Conservation (phyloP, 2,113 vertebrate genomes). For the Forbesichthys papilliferus region DNA sequence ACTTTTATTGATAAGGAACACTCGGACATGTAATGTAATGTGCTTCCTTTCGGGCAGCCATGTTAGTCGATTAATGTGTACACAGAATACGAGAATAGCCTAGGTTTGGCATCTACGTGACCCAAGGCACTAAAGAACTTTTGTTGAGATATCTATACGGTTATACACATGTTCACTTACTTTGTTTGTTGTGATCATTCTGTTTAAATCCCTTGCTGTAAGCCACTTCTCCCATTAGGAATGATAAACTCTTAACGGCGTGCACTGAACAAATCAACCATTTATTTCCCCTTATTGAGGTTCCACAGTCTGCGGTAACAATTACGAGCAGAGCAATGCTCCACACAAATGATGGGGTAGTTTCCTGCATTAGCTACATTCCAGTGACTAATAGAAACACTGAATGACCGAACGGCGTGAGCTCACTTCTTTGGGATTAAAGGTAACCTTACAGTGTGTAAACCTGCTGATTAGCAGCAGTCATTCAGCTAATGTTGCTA, state of each 20-base stretch:
- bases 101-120: not conserved
- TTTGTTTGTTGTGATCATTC: not conserved
- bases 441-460: conserved; percentile 56
- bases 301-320: conserved; percentile 25
- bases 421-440: conserved; percentile 38
- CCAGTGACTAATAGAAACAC: conserved; percentile 41
- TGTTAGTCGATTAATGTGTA: not conserved
- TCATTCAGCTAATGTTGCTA: conserved; percentile 51
- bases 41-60: not conserved
- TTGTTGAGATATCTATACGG: not conserved
- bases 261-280: conserved; percentile 3
- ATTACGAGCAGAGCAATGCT: conserved; percentile 38
- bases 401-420: conserved; percentile 44
- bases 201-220: not conserved
- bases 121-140: not conserved
- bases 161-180: not conserved
- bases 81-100: too few species aligned
- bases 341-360: conserved; percentile 48
- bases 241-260: not conserved
- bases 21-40: not conserved
- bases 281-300: conserved; percentile 35
- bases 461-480: conserved; percentile 51
- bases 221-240: not conserved
- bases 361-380: conserved; percentile 47
- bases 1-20: not conserved